phyloP scores from a whole-genome alignment of 2,888 invertebrate genomes.

The Anthrax anthrax region DNA sequence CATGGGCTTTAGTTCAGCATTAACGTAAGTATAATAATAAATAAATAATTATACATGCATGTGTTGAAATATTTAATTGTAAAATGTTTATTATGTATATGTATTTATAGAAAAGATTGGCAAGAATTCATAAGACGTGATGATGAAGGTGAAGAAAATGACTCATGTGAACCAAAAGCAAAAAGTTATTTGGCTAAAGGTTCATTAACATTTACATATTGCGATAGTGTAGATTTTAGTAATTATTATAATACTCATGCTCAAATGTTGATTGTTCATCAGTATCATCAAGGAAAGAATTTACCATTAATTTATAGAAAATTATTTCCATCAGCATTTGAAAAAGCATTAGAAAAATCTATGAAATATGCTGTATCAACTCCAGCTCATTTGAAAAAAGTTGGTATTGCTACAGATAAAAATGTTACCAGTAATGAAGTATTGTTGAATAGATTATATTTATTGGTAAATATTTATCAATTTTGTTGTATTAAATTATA shows the following conservation, averaged over 20 bases:
- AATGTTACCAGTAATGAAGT: not conserved
- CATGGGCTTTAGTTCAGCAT: not conserved
- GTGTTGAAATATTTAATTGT: not conserved
- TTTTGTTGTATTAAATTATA: not conserved
- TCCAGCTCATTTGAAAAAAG: not conserved
- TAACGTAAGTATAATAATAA: not conserved
- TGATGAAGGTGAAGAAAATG: not conserved
- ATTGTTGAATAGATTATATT: not conserved
- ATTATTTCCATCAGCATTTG: not conserved
- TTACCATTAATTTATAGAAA: slow-evolving; percentile 1
- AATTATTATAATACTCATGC: slow-evolving; percentile 1
- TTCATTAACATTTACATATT: slow-evolving; percentile 2
- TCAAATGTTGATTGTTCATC: slow-evolving; percentile 5
- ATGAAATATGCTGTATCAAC: not conserved
- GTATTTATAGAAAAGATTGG: slow-evolving; percentile 2
- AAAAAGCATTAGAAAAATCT: slow-evolving; percentile 1
- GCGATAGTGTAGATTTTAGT: not conserved
- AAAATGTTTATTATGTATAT: not conserved
- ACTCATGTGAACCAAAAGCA: not conserved
- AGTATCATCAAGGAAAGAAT: not conserved
- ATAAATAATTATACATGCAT: too few relatives aligned
- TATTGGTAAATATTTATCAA: not conserved
- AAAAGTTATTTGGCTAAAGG: not conserved
- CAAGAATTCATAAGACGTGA: not conserved
- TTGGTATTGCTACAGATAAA: not conserved